These are phyloP conservation scores for Catharus bicknelli DNA, from an alignment of 2,113 vertebrate species.

Conservation along the genomic window DNA sequence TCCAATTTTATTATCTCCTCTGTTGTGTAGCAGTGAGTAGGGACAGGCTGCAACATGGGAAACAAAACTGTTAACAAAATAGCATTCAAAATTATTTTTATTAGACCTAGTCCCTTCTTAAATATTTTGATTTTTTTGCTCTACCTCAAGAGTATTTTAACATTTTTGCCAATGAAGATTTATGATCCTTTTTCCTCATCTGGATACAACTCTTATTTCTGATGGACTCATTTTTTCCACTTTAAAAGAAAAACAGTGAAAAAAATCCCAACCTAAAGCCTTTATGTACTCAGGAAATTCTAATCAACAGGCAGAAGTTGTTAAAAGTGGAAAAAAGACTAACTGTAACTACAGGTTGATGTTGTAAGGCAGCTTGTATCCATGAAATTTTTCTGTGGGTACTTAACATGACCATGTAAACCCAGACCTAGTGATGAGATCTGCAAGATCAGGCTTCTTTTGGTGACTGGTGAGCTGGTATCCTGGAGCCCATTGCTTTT, in stretches of 20 bases:
- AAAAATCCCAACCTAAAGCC: background rate
- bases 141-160: background rate
- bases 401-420: background rate
- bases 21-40: background rate
- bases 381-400: background rate
- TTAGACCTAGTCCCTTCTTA: background rate
- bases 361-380: background rate
- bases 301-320: background rate
- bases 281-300: background rate
- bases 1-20: background rate
- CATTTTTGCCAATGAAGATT: background rate
- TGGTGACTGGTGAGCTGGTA: background rate
- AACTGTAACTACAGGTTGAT: background rate
- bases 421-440: background rate
- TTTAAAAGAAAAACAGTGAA: background rate
- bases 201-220: background rate
- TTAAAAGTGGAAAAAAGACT: background rate
- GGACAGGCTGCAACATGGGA: background rate
- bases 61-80: background rate
- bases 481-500: background rate
- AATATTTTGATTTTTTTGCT: background rate
- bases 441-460: fast-evolving
- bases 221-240: background rate
- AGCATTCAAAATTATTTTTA: background rate
- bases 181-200: background rate